Base-by-base conservation (phyloP, 2,888 invertebrate genomes). In the Drosophila picticornis region DNA sequence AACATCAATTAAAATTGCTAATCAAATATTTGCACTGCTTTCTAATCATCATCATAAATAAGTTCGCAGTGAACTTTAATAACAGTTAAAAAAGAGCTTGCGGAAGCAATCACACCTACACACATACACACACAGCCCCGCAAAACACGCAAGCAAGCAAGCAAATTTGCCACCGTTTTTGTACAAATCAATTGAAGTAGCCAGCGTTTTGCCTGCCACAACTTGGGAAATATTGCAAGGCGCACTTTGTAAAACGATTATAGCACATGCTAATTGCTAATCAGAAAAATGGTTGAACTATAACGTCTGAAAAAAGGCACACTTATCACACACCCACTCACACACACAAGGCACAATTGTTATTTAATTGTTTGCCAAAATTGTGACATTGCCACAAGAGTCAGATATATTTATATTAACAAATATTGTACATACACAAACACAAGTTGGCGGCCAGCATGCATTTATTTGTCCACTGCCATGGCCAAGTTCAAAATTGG, bases 401-500 rank as follows among this genome's bases (percentile, higher is more conserved):
- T 38, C 60, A 25, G 40, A 43, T 68, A 64, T 64, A 69, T 57
- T 19, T 55, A 55, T 36, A 16, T 55, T 10, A 19, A 36, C 11
- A 34, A 34, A 22, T 16, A 25, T 25, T 46, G 4, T 58, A 69
- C 58, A 64, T 63, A 72, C 63, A 66, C 63, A 67, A 53, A 72
- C 59, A 64, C 56, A 67, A 67, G 67, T 73, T 59, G 57, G 66
- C 59, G 59, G 66, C 53, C 62, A 63, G 40, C 53, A 29, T 70
- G 65, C 59, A 73, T 65, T 62, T 56, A 75, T 64, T 62, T 56
- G 64, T 34, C 53, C 88, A 77, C 61, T 84, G 80, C 70, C 88
- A 85, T 72, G 88, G 90, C 72, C 90, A 85, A 82, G 77, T 87
- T 82, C 72, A 76, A 75, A 85, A 74, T 63, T 84, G 73, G 70